phyloP scores from a whole-genome alignment of 2,113 vertebrate species.

The Caretta caretta region DNA sequence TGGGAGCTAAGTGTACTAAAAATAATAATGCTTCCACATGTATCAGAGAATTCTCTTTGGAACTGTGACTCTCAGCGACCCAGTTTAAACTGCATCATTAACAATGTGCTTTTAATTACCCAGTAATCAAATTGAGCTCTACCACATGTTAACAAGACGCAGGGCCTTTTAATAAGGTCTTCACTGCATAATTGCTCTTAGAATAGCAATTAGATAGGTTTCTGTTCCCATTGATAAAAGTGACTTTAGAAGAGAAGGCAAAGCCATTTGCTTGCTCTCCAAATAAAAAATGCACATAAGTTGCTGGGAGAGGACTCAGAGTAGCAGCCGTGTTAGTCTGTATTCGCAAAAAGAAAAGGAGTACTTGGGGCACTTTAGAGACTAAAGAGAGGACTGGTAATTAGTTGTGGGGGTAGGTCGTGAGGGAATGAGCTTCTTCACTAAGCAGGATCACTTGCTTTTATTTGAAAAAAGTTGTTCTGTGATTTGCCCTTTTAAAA shows the following conservation, averaged over 20 bases:
- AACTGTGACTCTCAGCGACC: neutral
- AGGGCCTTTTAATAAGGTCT: conserved; percentile 56
- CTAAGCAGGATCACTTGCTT: neutral
- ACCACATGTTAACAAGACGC: conserved; percentile 39
- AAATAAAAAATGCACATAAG: conserved; percentile 1
- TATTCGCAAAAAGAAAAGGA: too few species aligned
- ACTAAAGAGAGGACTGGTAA: conserved; percentile 13
- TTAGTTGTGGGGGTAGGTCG: neutral
- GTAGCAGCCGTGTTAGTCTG: too few species aligned
- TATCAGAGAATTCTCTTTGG: neutral
- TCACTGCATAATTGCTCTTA: conserved; percentile 23
- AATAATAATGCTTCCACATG: neutral
- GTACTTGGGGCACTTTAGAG: too few species aligned
- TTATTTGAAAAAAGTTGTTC: neutral
- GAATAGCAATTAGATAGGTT: conserved; percentile 46
- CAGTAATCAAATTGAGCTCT: conserved; percentile 63
- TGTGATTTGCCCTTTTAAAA: neutral
- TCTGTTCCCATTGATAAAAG: conserved; percentile 48
- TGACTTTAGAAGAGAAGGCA: neutral
- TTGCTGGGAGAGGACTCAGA: conserved; percentile 23
- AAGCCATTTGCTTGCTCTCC: neutral
- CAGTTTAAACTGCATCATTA: conserved; percentile 25
- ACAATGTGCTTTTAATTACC: conserved; percentile 55
- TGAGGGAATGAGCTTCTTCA: neutral
- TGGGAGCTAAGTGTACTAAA: conserved; percentile 19